Conservation (phyloP, 1,140 invertebrate genomes). For the Lasaia peninsularis region DNA sequence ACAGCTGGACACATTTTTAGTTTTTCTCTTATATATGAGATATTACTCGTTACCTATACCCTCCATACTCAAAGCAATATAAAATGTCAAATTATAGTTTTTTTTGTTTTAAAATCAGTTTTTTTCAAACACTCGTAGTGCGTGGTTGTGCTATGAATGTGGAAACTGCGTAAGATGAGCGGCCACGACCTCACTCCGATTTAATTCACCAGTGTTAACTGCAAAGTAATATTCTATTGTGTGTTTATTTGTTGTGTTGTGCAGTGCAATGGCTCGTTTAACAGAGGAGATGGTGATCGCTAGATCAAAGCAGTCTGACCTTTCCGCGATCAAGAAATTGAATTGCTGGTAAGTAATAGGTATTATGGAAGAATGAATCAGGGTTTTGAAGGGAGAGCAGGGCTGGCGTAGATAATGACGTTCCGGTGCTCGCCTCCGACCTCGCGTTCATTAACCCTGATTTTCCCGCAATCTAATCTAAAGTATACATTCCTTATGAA, state of each 20-base stretch:
- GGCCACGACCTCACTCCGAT: slow-evolving; percentile 41
- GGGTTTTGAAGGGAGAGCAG: slow-evolving; percentile 22
- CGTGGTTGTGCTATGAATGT: slow-evolving; percentile 20
- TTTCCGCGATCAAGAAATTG: slow-evolving; percentile 88
- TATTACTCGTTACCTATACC: too few species aligned
- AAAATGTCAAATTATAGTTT: background rate
- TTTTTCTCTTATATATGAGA: too few species aligned
- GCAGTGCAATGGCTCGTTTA: slow-evolving; percentile 83
- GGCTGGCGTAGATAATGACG: slow-evolving; percentile 25
- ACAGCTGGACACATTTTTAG: too few species aligned
- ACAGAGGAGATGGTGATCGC: slow-evolving; percentile 95
- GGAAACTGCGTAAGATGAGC: slow-evolving; percentile 40
- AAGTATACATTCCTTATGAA: background rate
- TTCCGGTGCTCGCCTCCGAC: slow-evolving; percentile 26
- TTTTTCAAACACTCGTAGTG: slow-evolving; percentile 23
- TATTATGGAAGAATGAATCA: slow-evolving; percentile 38
- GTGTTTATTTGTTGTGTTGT: slow-evolving; percentile 36
- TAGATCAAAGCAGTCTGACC: slow-evolving; percentile 90
- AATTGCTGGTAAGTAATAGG: slow-evolving; percentile 89
- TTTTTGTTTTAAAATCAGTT: slow-evolving; percentile 32
- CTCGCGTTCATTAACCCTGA: slow-evolving; percentile 36
- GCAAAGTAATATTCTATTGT: slow-evolving; percentile 4
- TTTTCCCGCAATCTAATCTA: slow-evolving; percentile 20
- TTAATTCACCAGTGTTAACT: slow-evolving; percentile 22
- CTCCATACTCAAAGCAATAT: too few species aligned